Conservation (phyloP, 1,140 invertebrate genomes). For the Ips typographus region DNA sequence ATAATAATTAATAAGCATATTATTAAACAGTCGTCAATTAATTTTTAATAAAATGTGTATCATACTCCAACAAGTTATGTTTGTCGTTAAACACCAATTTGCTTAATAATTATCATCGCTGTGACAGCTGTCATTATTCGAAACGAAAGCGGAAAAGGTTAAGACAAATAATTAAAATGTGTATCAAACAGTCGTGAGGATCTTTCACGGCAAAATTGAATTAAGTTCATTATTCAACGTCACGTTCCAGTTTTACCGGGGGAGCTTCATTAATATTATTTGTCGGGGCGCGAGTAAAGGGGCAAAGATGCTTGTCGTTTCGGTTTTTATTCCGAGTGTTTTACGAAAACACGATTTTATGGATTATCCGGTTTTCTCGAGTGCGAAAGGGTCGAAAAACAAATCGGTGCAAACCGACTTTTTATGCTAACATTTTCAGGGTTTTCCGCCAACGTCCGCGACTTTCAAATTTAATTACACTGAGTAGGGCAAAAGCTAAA, state of each 20-base stretch:
- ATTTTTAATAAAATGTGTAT: too few relatives aligned
- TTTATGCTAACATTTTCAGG: too few relatives aligned
- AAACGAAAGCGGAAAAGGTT: neutral
- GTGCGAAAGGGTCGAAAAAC: too few relatives aligned
- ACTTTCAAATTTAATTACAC: too few relatives aligned
- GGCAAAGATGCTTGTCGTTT: conserved; percentile 18
- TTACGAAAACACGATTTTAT: conserved; percentile 1
- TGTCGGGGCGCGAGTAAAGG: conserved; percentile 18
- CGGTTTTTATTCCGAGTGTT: conserved; percentile 15
- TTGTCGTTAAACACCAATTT: too few relatives aligned
- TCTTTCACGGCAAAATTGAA: conserved; percentile 17
- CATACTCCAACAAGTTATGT: too few relatives aligned
- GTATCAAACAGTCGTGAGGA: conserved; percentile 20
- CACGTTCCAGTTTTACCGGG: conserved; percentile 17
- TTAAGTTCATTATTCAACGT: conserved; percentile 36
- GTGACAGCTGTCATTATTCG: conserved; percentile 9
- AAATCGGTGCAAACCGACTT: too few relatives aligned
- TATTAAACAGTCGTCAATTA: too few relatives aligned
- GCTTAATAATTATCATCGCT: neutral
- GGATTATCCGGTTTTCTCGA: neutral
- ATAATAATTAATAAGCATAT: too few relatives aligned
- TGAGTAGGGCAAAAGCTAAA: too few relatives aligned
- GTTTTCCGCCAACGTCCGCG: too few relatives aligned
- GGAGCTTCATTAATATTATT: conserved; percentile 32
- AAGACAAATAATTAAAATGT: conserved; percentile 32